Conservation (phyloP, 2,888 invertebrate genomes). For the Drosophila anomalata region DNA sequence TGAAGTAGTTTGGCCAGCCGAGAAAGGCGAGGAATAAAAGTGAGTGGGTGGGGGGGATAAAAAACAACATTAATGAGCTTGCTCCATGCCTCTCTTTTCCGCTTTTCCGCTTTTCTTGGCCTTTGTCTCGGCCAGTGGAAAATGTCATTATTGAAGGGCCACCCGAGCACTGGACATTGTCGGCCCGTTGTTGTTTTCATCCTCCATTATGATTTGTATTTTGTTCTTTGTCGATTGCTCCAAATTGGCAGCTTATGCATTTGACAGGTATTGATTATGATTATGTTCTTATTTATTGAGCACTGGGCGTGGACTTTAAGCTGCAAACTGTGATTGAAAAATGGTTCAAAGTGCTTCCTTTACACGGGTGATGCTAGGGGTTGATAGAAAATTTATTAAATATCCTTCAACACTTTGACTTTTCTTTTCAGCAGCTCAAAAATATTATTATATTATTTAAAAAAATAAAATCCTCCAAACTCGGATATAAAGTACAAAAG, state of each 20-base stretch:
- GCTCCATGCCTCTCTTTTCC: slow-evolving; percentile 23
- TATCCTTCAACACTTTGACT: background rate
- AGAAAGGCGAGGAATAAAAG: slow-evolving; percentile 30
- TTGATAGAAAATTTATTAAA: background rate
- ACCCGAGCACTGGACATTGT: slow-evolving; percentile 20
- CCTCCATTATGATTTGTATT: slow-evolving; percentile 32
- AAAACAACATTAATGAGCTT: slow-evolving; percentile 65
- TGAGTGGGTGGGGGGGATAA: background rate
- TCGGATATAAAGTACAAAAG: background rate
- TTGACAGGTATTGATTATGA: slow-evolving; percentile 59
- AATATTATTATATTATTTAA: too few species aligned
- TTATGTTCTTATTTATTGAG: slow-evolving; percentile 34
- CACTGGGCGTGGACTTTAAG: slow-evolving; percentile 8
- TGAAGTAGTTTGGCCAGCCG: slow-evolving; percentile 64
- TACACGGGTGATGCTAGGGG: background rate
- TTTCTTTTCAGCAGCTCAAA: too few species aligned
- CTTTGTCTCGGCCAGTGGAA: slow-evolving; percentile 19
- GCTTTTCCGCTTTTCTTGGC: slow-evolving; percentile 22
- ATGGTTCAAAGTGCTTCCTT: background rate
- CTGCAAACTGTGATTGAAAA: slow-evolving; percentile 3
- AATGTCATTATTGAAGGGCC: slow-evolving; percentile 56
- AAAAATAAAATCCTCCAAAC: too few species aligned
- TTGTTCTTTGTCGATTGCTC: slow-evolving; percentile 36
- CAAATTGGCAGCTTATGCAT: slow-evolving; percentile 56
- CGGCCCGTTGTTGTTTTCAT: slow-evolving; percentile 29